Conservation (phyloP, 2,888 invertebrate genomes). For the Orthonychiurus folsomi region DNA sequence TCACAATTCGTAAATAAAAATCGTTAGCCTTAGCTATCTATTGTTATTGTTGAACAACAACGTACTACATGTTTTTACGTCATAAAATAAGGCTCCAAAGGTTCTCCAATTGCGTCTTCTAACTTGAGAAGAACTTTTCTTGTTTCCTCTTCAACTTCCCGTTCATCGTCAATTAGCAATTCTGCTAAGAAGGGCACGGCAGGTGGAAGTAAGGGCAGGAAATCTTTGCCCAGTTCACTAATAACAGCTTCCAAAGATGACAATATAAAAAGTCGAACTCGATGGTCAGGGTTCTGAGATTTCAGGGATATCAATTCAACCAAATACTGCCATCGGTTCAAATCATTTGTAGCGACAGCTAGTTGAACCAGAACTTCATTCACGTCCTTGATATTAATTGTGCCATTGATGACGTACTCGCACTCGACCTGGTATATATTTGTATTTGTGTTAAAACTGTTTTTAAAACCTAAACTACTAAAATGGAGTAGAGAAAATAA, state of each 20-base stretch:
- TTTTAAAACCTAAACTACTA: conserved; percentile 5
- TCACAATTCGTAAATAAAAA: no score
- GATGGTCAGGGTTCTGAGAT: conserved; percentile 52
- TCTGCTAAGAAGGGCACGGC: conserved; percentile 90
- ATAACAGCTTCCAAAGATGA: conserved; percentile 68
- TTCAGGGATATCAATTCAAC: conserved; percentile 84
- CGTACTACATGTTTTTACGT: no score
- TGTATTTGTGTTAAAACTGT: neutral
- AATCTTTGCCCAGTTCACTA: conserved; percentile 75
- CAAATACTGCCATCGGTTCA: conserved; percentile 78
- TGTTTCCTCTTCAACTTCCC: conserved; percentile 67
- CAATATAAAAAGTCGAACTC: conserved; percentile 58
- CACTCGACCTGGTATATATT: conserved; percentile 33
- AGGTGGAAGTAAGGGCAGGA: conserved; percentile 78
- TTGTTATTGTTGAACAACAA: no score
- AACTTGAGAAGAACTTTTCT: conserved; percentile 72
- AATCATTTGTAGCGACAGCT: conserved; percentile 71
- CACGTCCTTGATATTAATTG: conserved; percentile 26
- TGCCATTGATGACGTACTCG: conserved; percentile 22
- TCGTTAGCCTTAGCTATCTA: no score
- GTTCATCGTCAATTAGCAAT: conserved; percentile 79
- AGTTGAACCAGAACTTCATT: conserved; percentile 46
- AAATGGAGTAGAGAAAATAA: conserved; percentile 2
- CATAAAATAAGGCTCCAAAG: conserved; percentile 58
- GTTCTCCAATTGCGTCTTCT: conserved; percentile 79